These are phyloP conservation scores for Tamandua tetradactyla DNA, from an alignment of 2,797 vertebrate species.

Conservation along the genomic window DNA sequence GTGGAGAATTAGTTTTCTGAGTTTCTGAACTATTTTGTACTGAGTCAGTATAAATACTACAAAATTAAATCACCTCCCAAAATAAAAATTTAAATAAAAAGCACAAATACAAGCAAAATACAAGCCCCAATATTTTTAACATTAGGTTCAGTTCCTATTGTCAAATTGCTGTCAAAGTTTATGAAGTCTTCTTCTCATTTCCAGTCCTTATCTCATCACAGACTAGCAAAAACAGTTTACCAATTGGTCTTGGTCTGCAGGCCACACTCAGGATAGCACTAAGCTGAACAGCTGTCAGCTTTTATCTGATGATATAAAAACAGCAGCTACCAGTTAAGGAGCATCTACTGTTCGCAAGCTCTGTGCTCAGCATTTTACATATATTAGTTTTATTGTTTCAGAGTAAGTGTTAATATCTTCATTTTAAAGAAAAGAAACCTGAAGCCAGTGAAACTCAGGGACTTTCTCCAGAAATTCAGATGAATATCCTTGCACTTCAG, in stretches of 20 bases:
- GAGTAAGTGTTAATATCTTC: background rate
- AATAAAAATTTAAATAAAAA: background rate
- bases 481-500: fast-evolving
- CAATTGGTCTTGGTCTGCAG: background rate
- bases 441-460: background rate
- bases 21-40: background rate
- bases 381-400: background rate
- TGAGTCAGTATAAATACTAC: background rate
- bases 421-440: background rate
- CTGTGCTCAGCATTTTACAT: background rate
- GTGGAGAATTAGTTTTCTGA: background rate
- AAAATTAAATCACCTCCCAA: background rate
- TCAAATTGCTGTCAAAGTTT: background rate
- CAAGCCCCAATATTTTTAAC: background rate
- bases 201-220: background rate
- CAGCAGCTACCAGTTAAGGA: background rate
- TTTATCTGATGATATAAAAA: constrained; percentile 19
- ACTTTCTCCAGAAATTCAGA: background rate
- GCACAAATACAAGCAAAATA: constrained; percentile 28
- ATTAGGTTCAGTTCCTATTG: background rate
- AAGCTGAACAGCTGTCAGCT: background rate
- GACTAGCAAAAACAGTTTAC: no score
- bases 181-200: background rate
- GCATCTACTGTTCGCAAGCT: background rate
- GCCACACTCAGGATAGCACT: background rate